Evolutionary conservation across 2,888 invertebrate species (phyloP), one percentile per base, ranked within the genome.

Genomic region (Phengaris arion): DNA sequence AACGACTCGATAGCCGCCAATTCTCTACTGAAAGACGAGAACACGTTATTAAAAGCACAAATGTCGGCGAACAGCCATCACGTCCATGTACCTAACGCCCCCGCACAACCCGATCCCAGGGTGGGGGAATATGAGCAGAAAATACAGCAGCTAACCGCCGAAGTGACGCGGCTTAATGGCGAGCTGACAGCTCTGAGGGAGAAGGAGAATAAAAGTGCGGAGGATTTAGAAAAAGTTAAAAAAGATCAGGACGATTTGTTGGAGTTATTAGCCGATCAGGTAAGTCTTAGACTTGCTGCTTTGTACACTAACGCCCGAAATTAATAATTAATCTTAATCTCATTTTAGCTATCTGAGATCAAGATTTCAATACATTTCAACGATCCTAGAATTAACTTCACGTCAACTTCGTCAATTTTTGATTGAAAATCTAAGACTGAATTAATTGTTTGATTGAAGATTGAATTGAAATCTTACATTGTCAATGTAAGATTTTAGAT

Each of bases 231-330:
- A 64, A 94, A 94, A 79, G 84, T 98, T 78, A 95, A 95, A 84
- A 97, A 96, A 84, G 99, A 99, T 84, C 99, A 99, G 87, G 99
- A 99, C 81, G 98, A 99, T 89, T 90, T 99, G 78, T 89, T 99
- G 76, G 97, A 97, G 83, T 90, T 99, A 77, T 92, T 99, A 59
- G 96, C 98, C 0, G 98, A 99, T 87, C 98, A 99, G 94, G 99
- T 93, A 74, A 75, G 80, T 55, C 35, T 4, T 35, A 35, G 35
- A 4, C 35, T 35, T 35, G 35, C 35, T 35, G 35, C 35, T 35
- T 35, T 35, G 35, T 35, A 35, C 35, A 2, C 35, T 35, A 35
- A 22, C 22, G 22, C 22, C 22, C 22, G 22, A 22, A 22, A 22
- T 22, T 22, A 22, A 22, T 22, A 22, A 22, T 1, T 22, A 22